These are phyloP conservation scores for Drosophila niveifrons DNA, from an alignment of 2,888 invertebrate genomes.

Conservation along the genomic window DNA sequence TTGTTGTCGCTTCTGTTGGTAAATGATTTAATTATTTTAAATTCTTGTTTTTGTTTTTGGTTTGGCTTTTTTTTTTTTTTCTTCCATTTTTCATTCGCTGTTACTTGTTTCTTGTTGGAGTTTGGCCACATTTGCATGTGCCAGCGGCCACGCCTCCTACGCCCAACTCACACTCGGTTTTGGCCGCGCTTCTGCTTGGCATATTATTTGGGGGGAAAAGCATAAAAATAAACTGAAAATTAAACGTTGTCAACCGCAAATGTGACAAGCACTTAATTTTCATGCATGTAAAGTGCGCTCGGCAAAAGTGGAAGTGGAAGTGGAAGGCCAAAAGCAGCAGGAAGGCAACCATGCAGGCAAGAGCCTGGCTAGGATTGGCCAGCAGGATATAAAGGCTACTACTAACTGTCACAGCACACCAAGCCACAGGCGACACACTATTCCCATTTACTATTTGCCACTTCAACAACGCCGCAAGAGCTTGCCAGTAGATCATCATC, in stretches of 20 bases:
- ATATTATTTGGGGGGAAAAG: slow-evolving; percentile 59
- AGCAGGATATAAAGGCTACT: slow-evolving; percentile 22
- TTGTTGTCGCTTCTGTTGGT: slow-evolving; percentile 59
- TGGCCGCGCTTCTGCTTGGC: slow-evolving; percentile 41
- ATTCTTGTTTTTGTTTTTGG: slow-evolving; percentile 38
- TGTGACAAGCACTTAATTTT: slow-evolving; percentile 79
- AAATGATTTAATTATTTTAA: slow-evolving; percentile 76
- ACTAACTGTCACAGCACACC: not conserved
- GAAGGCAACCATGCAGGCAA: slow-evolving; percentile 27
- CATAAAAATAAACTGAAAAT: slow-evolving; percentile 72
- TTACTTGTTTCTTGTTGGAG: slow-evolving; percentile 36
- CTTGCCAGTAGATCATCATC: too few relatives aligned
- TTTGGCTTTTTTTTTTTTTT: slow-evolving; percentile 21
- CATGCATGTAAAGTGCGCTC: slow-evolving; percentile 72
- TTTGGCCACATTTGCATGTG: slow-evolving; percentile 55
- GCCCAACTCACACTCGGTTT: not conserved
- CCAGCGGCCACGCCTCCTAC: slow-evolving; percentile 37
- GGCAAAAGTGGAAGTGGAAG: slow-evolving; percentile 50
- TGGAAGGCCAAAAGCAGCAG: slow-evolving; percentile 50
- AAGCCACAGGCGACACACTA: slow-evolving; percentile 20
- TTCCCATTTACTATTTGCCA: not conserved
- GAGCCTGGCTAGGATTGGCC: slow-evolving; percentile 31
- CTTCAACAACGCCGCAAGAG: too few relatives aligned
- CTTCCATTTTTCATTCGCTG: slow-evolving; percentile 1
- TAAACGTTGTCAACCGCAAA: slow-evolving; percentile 80